phyloP scores from a whole-genome alignment of 2,888 invertebrate genomes.

The Spodoptera littoralis region DNA sequence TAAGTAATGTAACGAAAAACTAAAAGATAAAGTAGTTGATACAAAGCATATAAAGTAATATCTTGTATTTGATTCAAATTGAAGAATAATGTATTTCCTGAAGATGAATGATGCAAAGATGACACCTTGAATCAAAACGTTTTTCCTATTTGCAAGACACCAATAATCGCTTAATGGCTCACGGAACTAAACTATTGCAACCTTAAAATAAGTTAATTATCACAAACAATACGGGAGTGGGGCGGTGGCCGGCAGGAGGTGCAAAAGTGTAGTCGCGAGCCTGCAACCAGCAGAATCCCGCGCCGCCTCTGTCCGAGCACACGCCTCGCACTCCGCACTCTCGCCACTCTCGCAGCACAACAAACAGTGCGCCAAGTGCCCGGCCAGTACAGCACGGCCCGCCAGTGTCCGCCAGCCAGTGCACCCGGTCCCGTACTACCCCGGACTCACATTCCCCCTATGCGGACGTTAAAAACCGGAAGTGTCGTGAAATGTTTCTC shows the following conservation, averaged over 20 bases:
- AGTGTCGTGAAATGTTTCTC: slow-evolving; percentile 80
- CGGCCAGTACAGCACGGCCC: neutral
- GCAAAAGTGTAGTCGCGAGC: slow-evolving; percentile 72
- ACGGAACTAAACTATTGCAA: slow-evolving; percentile 67
- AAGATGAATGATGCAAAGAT: slow-evolving; percentile 36
- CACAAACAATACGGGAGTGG: slow-evolving; percentile 77
- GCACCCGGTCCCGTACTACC: slow-evolving; percentile 1
- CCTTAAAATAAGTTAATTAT: slow-evolving; percentile 74
- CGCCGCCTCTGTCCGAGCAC: slow-evolving; percentile 65
- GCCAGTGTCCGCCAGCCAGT: too few relatives aligned
- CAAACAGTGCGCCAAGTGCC: slow-evolving; percentile 29
- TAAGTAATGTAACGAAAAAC: neutral
- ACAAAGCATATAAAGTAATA: neutral
- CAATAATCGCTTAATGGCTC: slow-evolving; percentile 51
- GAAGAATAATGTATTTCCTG: slow-evolving; percentile 30
- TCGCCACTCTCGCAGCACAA: slow-evolving; percentile 15
- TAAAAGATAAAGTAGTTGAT: neutral
- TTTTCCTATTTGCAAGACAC: slow-evolving; percentile 57
- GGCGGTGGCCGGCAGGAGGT: slow-evolving; percentile 66
- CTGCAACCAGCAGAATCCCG: slow-evolving; percentile 65
- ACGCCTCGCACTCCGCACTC: slow-evolving; percentile 61
- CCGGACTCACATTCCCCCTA: slow-evolving; percentile 53
- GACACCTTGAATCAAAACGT: slow-evolving; percentile 55
- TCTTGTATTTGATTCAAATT: slow-evolving; percentile 5
- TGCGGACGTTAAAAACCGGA: slow-evolving; percentile 71